These are phyloP conservation scores for Fregata magnificens DNA, from an alignment of 2,113 vertebrate species.

Conservation along the genomic window DNA sequence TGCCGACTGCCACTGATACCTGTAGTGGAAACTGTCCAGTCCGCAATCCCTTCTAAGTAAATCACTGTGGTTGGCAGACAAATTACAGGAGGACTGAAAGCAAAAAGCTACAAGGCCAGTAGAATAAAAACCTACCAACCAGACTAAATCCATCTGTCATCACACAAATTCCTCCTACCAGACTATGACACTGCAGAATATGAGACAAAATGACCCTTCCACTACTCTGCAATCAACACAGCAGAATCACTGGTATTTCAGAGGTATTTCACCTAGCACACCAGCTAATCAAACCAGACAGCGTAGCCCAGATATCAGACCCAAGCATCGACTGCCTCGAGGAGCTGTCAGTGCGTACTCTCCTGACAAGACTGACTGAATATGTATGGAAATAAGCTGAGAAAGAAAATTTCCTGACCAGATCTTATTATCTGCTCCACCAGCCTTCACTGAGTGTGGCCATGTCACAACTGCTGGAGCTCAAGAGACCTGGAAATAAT, in stretches of 20 bases:
- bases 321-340: not conserved
- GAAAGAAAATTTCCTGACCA: constrained; percentile 23
- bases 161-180: not conserved
- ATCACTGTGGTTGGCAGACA: not conserved
- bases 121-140: not conserved
- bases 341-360: constrained; percentile 19
- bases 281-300: constrained; percentile 51
- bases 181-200: constrained; percentile 15
- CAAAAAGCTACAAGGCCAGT: not conserved
- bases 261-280: constrained; percentile 25
- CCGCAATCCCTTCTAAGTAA: not conserved
- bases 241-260: not conserved
- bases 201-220: constrained; percentile 25
- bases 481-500: constrained; percentile 11
- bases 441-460: not conserved
- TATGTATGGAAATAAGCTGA: constrained; percentile 4
- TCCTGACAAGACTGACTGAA: constrained; percentile 12
- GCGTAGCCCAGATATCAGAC: constrained; percentile 37
- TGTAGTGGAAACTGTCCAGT: not conserved
- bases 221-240: not conserved
- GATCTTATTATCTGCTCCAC: not conserved
- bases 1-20: not conserved
- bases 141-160: constrained; percentile 33
- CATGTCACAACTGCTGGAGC: not conserved
- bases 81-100: not conserved